These are phyloP conservation scores for Thaumetopoea pityocampa DNA, from an alignment of 1,140 invertebrate genomes.

Conservation along the genomic window DNA sequence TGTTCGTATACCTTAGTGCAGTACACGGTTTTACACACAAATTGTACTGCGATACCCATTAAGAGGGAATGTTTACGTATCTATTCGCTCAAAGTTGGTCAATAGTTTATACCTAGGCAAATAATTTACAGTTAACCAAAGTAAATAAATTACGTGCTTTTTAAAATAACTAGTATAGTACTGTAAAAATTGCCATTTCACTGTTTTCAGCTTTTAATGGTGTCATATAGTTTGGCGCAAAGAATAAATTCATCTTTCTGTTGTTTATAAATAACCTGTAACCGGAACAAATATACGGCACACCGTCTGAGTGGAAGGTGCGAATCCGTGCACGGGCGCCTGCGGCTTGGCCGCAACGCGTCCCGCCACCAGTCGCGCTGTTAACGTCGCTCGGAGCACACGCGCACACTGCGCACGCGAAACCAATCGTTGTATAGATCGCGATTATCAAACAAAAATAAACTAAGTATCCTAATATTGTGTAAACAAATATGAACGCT, in stretches of 20 bases:
- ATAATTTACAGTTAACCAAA: conserved; percentile 6
- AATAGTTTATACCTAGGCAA: conserved; percentile 2
- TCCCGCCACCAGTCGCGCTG: conserved; percentile 40
- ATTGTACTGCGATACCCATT: too few species aligned
- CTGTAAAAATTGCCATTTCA: conserved; percentile 8
- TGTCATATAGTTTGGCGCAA: conserved; percentile 62
- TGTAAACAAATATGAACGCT: conserved; percentile 64
- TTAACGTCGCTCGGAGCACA: conserved; percentile 38
- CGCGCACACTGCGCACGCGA: conserved; percentile 37
- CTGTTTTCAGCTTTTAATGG: conserved; percentile 51
- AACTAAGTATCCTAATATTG: conserved; percentile 25
- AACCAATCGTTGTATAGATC: conserved; percentile 19
- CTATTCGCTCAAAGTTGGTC: too few species aligned
- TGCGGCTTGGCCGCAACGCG: conserved; percentile 27
- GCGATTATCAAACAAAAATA: conserved; percentile 32
- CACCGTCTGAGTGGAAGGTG: conserved; percentile 67
- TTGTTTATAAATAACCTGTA: conserved; percentile 67
- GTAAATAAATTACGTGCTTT: background rate
- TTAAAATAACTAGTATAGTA: background rate
- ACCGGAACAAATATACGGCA: conserved; percentile 66
- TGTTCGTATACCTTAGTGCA: too few species aligned
- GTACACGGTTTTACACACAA: too few species aligned
- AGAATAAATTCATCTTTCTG: conserved; percentile 58
- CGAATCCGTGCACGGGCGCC: conserved; percentile 39
- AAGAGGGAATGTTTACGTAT: too few species aligned